Percentiles rank a stretch among this genome's conserved stretches.
phyloP scores from a whole-genome alignment of 1,140 invertebrate genomes.

The silkworm (Bombyx mori) region ASM3026992v2 NC_085131.1:8546501-8547000 shows the following conservation, averaged over 20 bases:
- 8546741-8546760: conserved; percentile 45
- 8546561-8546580: conserved; percentile 46
- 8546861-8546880: conserved; percentile 32
- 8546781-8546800: conserved; percentile 42
- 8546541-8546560: conserved; percentile 50
- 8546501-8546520: conserved; percentile 65
- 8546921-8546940: conserved; percentile 36
- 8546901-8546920: conserved; percentile 34
- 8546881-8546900: conserved; percentile 30
- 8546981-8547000: conserved; percentile 66
- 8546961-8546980: conserved; percentile 36
- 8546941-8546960: conserved; percentile 32
- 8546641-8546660: conserved; percentile 46
- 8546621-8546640: conserved; percentile 43
- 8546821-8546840: conserved; percentile 55
- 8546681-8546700: conserved; percentile 38
- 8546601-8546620: conserved; percentile 47
- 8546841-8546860: conserved; percentile 39
- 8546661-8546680: conserved; percentile 43
- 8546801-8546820: conserved; percentile 69
- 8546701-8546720: conserved; percentile 41
- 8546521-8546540: conserved; percentile 47
- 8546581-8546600: conserved; percentile 45
- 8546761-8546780: conserved; percentile 27
- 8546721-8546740: conserved; percentile 60